These are phyloP conservation scores for Eucriotettix oculatus DNA, from an alignment of 2,888 invertebrate genomes.

Conservation along the genomic window DNA sequence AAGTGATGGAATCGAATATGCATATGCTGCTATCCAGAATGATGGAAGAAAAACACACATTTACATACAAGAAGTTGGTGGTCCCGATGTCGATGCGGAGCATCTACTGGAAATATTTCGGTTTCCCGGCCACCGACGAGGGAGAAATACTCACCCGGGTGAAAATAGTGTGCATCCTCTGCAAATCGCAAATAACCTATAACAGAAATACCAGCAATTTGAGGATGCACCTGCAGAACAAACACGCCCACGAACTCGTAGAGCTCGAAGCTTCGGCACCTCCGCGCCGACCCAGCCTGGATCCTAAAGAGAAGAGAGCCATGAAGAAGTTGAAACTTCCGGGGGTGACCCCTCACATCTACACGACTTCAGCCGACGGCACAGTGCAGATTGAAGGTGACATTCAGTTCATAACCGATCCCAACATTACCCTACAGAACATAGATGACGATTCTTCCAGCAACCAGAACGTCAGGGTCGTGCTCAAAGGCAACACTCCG, in stretches of 20 bases:
- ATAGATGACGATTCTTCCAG: conserved; percentile 21
- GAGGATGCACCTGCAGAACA: conserved; percentile 32
- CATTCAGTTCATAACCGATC: conserved; percentile 26
- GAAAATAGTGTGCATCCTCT: conserved; percentile 30
- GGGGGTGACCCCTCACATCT: conserved; percentile 20
- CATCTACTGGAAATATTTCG: conserved; percentile 34
- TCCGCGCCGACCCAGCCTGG: conserved; percentile 15
- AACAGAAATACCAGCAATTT: conserved; percentile 33
- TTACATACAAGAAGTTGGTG: conserved; percentile 28
- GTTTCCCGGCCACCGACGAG: conserved; percentile 31
- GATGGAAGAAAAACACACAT: conserved; percentile 18
- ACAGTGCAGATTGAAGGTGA: conserved; percentile 26
- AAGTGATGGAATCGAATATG: conserved; percentile 8
- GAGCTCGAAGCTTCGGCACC: conserved; percentile 24
- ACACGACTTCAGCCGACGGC: conserved; percentile 25
- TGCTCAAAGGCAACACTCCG: conserved; percentile 6
- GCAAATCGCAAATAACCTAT: conserved; percentile 31
- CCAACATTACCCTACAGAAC: conserved; percentile 21
- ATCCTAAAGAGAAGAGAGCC: conserved; percentile 21
- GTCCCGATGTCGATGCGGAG: conserved; percentile 33
- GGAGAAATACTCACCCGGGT: conserved; percentile 25
- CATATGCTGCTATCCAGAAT: conserved; percentile 22
- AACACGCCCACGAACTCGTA: conserved; percentile 25
- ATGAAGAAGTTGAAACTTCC: conserved; percentile 11
- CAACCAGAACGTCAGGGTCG: conserved; percentile 9